These are phyloP conservation scores for Drosophila grimshawi DNA, from an alignment of 1,140 invertebrate species.

Conservation along the genomic window DNA sequence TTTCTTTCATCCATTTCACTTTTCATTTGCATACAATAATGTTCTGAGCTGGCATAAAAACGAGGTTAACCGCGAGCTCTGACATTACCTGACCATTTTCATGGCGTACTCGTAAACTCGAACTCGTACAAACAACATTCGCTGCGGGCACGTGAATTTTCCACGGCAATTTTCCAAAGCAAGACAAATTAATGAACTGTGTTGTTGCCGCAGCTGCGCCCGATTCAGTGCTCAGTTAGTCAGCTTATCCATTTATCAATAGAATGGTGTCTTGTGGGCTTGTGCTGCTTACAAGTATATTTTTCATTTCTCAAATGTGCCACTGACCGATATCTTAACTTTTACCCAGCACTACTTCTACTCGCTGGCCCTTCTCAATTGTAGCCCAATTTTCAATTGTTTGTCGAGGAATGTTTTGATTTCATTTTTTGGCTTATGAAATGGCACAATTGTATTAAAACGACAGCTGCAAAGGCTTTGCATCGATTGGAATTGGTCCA, in stretches of 20 bases:
- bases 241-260: slow-evolving; percentile 58
- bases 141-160: slow-evolving; percentile 60
- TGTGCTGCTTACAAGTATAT: slow-evolving; percentile 31
- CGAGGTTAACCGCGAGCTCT: slow-evolving; percentile 64
- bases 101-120: slow-evolving; percentile 23
- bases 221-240: slow-evolving; percentile 26
- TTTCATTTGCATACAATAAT: slow-evolving; percentile 81
- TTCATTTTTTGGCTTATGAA: slow-evolving; percentile 67
- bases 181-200: slow-evolving; percentile 79
- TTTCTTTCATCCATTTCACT: slow-evolving; percentile 71
- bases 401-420: slow-evolving; percentile 64
- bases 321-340: slow-evolving; percentile 82
- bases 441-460: slow-evolving; percentile 67
- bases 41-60: slow-evolving; percentile 69
- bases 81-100: slow-evolving; percentile 49
- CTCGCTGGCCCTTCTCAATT: slow-evolving; percentile 21
- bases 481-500: slow-evolving; percentile 61
- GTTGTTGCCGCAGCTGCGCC: slow-evolving; percentile 59
- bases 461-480: slow-evolving; percentile 59
- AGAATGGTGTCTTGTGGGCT: slow-evolving; percentile 35
- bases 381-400: slow-evolving; percentile 62
- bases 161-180: slow-evolving; percentile 68
- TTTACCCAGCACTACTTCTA: slow-evolving; percentile 58
- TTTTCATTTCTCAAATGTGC: slow-evolving; percentile 58
- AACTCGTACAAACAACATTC: slow-evolving; percentile 44